Evolutionary conservation across 2,888 invertebrate genomes (phyloP), one percentile per base, ranked within the genome.

Genomic region (Scelioninae gen. 2): DNA sequence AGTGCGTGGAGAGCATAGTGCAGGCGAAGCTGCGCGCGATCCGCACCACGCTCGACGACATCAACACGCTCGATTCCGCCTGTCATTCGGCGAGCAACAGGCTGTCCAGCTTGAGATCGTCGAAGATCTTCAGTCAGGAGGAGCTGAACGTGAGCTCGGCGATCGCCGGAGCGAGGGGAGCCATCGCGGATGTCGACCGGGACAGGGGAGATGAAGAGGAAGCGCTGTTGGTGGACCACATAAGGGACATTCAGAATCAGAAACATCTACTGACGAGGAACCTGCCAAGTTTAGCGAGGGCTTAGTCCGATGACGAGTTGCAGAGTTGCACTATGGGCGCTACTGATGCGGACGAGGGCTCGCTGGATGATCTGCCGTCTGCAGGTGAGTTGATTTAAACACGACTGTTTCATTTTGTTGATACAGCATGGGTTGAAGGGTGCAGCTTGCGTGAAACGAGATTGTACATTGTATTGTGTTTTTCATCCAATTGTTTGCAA

Each of bases 1-100:
- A 92, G 87, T 95, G 96, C 86, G 93, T 97, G 74, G 96, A 97
- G 87, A 94, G 94, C 75, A 94, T 97, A 72, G 94, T 97, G 53
- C 90, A 92, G 65, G 96, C 96, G 84, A 95, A 96, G 86, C 89
- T 97, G 82, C 87, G 89, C 22, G 92, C 96, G 88, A 92, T 96
- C n/a, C 90, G 92, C 74, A 92, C 91, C 69, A 95, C 95, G 16
- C 87, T 97, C 73, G 93, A 92, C 39, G 96, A 97, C 86, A 96
- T 97, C 78, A 95, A 94, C 80, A 95, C 95, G 0, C 88, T 97
- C 76, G 97, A 97, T 81, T 90, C 91, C 7, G 97, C 96, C 37
- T 92, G 93, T 81, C 93, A 93, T 78, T 93, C 95, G n/a, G 96
- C 95, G 9, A 91, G 92, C 7, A 92, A 92, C 82, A 89, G 96